Evolutionary conservation across 2,113 vertebrate species (phyloP), one percentile per base, ranked within the genome.

Genomic region (Silurus glanis): DNA sequence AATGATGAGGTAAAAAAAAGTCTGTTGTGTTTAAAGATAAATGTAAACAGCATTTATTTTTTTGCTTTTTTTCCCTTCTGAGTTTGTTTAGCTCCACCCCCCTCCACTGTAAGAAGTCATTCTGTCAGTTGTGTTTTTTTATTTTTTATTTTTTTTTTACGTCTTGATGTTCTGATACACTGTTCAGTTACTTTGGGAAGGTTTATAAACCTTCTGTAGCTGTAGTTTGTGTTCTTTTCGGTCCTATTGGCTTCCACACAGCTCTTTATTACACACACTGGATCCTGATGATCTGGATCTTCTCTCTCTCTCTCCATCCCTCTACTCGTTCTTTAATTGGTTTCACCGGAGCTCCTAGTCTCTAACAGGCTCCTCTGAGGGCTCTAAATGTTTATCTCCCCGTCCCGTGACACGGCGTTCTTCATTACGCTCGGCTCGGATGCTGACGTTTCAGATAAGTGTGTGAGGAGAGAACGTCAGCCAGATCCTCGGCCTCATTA

Each of bases 281-380:
- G 89, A 82, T 84, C 79, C 74, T 88, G 67, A 23, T 88, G 67
- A 81, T 87, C 49, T 83, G 80, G 61, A 86, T 85, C 62, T 69
- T 51, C 67, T 74, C 51, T 64, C 74, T 64, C 74, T 37, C 37
- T 37, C 37, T 37, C 37, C 66, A 59, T 88, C 80, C 76, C 81
- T 87, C 78, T 17, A 25, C n/a, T 71, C 67, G n/a, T 21, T 3
- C 25, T 82, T 87, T 90, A 90, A 90, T 90, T 90, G 89, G 89
- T 89, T 90, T 89, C 86, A 76, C 78, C 86, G 87, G 87, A 89
- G 67, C 84, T 85, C 83, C 59, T n/a, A 10, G 56, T 87, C 86
- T 83, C 62, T 66, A 56, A 84, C 66, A 25, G 17, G 81, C 83
- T 82, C 87, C 82, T 84, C 25, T 72, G 82, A 87, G 87, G 75